Percentiles rank a stretch among this genome's conserved stretches.
phyloP scores from a whole-genome alignment of 2,888 invertebrate species.

The Oligia latruncula region DNA sequence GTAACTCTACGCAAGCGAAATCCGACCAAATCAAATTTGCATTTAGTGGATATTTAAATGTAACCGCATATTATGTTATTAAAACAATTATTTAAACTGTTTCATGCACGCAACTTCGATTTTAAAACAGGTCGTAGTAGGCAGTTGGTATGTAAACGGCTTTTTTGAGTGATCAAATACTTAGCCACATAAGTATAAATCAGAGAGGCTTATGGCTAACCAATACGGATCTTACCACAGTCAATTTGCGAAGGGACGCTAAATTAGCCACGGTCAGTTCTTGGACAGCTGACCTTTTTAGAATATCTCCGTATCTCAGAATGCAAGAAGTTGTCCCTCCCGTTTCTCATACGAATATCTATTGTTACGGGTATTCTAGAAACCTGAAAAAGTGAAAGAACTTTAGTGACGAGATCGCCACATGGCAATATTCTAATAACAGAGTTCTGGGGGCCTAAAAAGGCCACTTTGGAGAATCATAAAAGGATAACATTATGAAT shows the following conservation, averaged over 20 bases:
- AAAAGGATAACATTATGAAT: too few relatives aligned
- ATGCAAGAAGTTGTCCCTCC: not conserved
- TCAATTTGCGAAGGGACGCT: too few relatives aligned
- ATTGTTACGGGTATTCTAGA: not conserved
- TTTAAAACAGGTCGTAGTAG: not conserved
- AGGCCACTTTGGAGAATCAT: too few relatives aligned
- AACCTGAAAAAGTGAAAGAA: not conserved
- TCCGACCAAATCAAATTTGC: conserved; percentile 69
- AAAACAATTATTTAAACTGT: conserved; percentile 60
- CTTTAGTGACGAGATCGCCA: not conserved
- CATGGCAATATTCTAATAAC: not conserved
- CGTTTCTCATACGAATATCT: not conserved
- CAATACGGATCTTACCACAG: not conserved
- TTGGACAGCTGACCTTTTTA: not conserved
- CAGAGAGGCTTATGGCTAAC: not conserved
- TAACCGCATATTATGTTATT: conserved; percentile 64
- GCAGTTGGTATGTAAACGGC: not conserved
- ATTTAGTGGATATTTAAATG: conserved; percentile 71
- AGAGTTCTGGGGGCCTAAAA: not conserved
- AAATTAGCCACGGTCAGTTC: not conserved
- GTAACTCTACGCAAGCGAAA: conserved; percentile 69
- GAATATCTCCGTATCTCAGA: not conserved
- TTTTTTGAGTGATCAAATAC: not conserved
- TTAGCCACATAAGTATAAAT: too few relatives aligned
- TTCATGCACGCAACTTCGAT: conserved; percentile 34